Evolutionary conservation across 2,888 invertebrate genomes (phyloP).

Genomic region (Sinodicranocentrus sp.): DNA sequence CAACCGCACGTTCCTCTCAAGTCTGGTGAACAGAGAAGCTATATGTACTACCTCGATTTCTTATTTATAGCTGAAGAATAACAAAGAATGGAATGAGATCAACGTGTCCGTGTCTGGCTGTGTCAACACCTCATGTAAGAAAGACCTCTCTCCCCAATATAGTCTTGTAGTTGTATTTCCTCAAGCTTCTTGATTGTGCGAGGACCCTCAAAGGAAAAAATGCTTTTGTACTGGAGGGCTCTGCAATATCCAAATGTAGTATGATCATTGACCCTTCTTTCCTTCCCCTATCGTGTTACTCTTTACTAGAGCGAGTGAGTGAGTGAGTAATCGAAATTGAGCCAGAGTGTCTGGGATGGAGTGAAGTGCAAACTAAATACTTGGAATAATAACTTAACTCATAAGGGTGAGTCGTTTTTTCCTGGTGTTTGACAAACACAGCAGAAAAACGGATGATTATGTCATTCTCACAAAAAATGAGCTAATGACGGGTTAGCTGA

Average conservation of each 20-base stretch:
- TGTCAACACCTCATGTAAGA: conserved; percentile 37
- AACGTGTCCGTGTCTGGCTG: conserved; percentile 40
- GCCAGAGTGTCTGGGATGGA: background rate
- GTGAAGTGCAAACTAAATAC: too few species aligned
- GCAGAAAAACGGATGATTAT: conserved; percentile 25
- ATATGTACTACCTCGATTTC: background rate
- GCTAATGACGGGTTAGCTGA: conserved; percentile 56
- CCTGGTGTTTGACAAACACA: conserved; percentile 15
- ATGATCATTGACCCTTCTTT: conserved; percentile 24
- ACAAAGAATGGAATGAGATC: conserved; percentile 59
- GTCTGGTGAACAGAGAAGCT: background rate
- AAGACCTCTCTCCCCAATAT: background rate
- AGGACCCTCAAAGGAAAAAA: background rate
- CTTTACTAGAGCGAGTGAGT: background rate
- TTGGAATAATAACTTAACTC: too few species aligned
- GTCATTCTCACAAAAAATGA: conserved; percentile 35
- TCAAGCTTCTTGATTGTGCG: too few species aligned
- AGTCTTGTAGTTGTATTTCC: too few species aligned
- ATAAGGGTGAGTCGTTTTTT: too few species aligned
- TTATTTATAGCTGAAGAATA: conserved; percentile 38
- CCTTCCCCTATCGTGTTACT: background rate
- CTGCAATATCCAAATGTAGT: background rate
- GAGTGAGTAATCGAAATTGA: conserved; percentile 8
- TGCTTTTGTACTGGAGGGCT: background rate
- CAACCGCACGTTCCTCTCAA: conserved; percentile 48